A percentile compares a stretch with the other conserved stretches of the same genome.
These are phyloP conservation scores for Ceyx melanurus DNA, from an alignment of 2,113 vertebrate species.

Conservation along the genomic window DNA sequence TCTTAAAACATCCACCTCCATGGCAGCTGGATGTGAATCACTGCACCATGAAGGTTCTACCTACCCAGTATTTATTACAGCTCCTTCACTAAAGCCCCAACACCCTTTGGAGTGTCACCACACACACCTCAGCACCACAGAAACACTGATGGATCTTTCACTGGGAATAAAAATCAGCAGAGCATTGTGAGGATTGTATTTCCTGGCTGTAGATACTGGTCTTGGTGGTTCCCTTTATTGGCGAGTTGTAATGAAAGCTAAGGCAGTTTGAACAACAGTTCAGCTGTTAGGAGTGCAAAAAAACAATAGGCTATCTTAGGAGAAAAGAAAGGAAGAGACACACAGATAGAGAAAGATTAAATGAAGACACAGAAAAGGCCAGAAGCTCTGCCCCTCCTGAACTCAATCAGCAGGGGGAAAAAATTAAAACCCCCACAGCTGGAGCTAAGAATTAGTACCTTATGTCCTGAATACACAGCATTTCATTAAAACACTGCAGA, in stretches of 20 bases:
- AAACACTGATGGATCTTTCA: not conserved
- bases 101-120: not conserved
- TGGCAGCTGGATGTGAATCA: conserved; percentile 3
- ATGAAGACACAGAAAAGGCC: not conserved
- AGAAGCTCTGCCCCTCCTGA: not conserved
- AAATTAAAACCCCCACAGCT: not conserved
- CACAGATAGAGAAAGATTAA: not conserved
- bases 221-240: not conserved
- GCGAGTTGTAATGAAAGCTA: not conserved
- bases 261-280: not conserved
- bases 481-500: not conserved
- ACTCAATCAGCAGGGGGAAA: not conserved
- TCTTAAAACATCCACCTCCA: not conserved
- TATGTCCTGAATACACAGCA: not conserved
- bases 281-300: not conserved
- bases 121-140: not conserved
- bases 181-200: not conserved
- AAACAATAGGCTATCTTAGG: not conserved
- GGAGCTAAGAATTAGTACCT: not conserved
- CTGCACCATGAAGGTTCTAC: not conserved
- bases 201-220: not conserved
- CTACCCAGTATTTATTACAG: not conserved
- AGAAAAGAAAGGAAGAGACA: not conserved
- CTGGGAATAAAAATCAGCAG: not conserved
- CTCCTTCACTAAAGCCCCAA: not conserved